These are phyloP conservation scores for Bombycilla garrulus DNA, from an alignment of 2,113 vertebrate species.

Conservation along the genomic window DNA sequence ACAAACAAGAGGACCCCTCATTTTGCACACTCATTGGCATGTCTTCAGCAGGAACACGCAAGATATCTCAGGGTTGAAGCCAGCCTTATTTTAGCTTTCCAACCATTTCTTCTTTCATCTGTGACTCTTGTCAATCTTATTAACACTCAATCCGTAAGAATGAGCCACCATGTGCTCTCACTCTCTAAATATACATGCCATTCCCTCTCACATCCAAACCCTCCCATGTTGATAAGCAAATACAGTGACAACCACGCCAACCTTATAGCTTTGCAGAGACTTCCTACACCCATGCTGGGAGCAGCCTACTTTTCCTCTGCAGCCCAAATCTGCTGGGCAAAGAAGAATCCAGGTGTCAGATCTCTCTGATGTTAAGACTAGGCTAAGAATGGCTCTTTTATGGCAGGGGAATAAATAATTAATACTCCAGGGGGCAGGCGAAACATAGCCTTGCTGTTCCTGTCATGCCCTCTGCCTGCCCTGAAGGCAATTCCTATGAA, in stretches of 20 bases:
- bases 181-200: neutral
- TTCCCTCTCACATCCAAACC: neutral
- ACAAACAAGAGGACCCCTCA: neutral
- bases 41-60: neutral
- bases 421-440: neutral
- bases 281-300: neutral
- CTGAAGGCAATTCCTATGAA: neutral
- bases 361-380: neutral
- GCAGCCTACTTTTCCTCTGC: neutral
- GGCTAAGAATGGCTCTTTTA: neutral
- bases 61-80: neutral
- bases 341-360: neutral
- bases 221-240: neutral
- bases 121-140: neutral
- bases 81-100: neutral
- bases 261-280: neutral
- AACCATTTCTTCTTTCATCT: neutral
- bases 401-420: neutral
- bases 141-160: neutral
- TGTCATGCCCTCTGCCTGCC: neutral
- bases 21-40: accelerated
- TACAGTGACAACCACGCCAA: neutral
- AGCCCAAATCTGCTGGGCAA: neutral
- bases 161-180: neutral
- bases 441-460: neutral